Evolutionary conservation across 53 echinoderm and acorn worm genomes (phyloP).

Genomic region (Luidia sarsii): DNA sequence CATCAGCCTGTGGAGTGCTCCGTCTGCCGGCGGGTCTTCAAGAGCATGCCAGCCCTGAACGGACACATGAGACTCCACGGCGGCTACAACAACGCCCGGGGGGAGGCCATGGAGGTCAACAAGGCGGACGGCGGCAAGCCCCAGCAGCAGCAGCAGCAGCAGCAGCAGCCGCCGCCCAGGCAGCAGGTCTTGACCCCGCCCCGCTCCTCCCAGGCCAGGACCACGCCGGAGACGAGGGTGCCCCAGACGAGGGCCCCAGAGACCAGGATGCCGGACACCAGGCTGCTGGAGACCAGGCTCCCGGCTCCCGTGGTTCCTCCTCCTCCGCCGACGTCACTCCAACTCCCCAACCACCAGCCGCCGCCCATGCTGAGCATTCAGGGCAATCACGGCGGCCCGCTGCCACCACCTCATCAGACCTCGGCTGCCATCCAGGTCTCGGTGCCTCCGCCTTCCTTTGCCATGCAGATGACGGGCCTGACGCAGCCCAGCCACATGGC

Average conservation of each 20-base stretch:
- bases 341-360: constrained; percentile 57
- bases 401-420: constrained; percentile 18
- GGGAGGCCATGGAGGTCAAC: constrained; percentile 16
- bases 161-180: not conserved
- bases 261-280: too few species aligned
- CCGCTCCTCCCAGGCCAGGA: constrained; percentile 16
- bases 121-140: not conserved
- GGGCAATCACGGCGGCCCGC: constrained; percentile 43
- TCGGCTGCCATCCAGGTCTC: constrained; percentile 45
- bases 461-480: constrained; percentile 30
- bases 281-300: too few species aligned
- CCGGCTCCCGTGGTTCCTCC: not conserved
- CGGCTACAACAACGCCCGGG: constrained; percentile 93
- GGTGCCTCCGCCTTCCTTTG: constrained; percentile 22
- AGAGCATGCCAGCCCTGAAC: constrained; percentile 99
- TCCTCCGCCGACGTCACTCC: not conserved
- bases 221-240: constrained; percentile 18
- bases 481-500: constrained; percentile 21
- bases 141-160: constrained; percentile 19
- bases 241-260: too few species aligned
- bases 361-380: constrained; percentile 30
- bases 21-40: constrained; percentile 90
- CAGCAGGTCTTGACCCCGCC: constrained; percentile 29
- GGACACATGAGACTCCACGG: constrained; percentile 99
- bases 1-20: constrained; percentile 87